Conservation (phyloP, 2,113 vertebrate species). For the Osmerus eperlanus region DNA sequence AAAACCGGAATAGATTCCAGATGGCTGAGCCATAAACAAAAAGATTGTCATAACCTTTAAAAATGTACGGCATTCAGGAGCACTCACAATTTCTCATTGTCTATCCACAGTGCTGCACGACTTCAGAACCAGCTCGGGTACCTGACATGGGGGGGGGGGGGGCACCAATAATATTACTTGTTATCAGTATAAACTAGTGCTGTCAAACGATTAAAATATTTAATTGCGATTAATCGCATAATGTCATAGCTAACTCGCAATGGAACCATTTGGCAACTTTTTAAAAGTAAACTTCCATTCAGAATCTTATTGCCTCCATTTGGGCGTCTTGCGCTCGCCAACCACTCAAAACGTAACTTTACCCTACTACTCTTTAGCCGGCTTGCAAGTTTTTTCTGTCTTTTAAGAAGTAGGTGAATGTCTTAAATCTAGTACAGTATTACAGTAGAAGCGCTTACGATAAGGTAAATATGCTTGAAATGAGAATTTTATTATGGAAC, state of each 20-base stretch:
- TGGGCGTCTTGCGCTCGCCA: too few relatives aligned
- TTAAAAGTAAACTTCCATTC: too few relatives aligned
- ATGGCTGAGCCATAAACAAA: constrained; percentile 73
- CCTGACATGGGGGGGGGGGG: neutral
- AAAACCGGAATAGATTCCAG: constrained; percentile 66
- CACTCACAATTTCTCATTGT: constrained; percentile 35
- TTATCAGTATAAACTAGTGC: neutral
- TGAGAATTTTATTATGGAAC: too few relatives aligned
- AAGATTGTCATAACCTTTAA: constrained; percentile 64
- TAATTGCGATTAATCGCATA: too few relatives aligned
- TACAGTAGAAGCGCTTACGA: constrained; percentile 26
- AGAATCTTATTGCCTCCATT: too few relatives aligned
- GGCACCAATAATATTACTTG: neutral
- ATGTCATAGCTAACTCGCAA: too few relatives aligned
- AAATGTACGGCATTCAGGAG: constrained; percentile 63
- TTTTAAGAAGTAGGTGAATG: neutral
- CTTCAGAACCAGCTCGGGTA: constrained; percentile 13
- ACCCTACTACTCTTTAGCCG: too few relatives aligned
- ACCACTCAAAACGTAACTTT: too few relatives aligned
- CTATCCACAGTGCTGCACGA: constrained; percentile 29
- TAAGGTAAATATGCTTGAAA: constrained; percentile 25
- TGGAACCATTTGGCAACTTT: too few relatives aligned
- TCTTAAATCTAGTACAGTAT: constrained; percentile 33
- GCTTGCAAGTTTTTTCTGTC: too few relatives aligned
- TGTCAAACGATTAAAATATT: too few relatives aligned